Evolutionary conservation across 2,113 vertebrate genomes (phyloP).

Genomic region (Globicephala melas): DNA sequence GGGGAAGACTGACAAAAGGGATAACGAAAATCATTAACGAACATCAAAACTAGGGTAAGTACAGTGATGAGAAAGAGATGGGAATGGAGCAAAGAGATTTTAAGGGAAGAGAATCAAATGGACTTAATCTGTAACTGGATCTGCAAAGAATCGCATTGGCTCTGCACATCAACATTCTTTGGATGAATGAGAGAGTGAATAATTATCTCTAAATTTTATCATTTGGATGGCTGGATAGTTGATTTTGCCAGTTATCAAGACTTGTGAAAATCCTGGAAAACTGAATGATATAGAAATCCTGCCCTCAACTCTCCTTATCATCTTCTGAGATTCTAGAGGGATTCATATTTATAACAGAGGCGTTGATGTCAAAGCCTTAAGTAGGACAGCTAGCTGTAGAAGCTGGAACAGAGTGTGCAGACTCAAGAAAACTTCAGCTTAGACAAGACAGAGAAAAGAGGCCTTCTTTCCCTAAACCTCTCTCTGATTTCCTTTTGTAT

Average conservation of each 20-base stretch:
- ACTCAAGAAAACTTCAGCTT: neutral
- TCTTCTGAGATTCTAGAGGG: neutral
- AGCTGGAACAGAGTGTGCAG: neutral
- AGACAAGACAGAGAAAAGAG: neutral
- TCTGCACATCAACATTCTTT: neutral
- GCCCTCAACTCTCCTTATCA: neutral
- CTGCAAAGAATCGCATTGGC: neutral
- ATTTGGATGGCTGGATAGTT: neutral
- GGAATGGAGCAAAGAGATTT: neutral
- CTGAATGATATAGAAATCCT: neutral
- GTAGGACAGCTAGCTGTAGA: neutral
- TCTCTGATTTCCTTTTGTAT: neutral
- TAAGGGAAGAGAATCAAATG: neutral
- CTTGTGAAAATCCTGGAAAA: neutral
- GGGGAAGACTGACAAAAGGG: neutral
- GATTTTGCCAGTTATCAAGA: neutral
- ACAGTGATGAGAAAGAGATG: neutral
- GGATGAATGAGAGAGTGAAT: neutral
- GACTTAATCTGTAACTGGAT: neutral
- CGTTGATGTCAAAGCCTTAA: neutral
- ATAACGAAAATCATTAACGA: neutral
- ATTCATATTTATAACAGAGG: neutral
- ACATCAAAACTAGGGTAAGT: neutral
- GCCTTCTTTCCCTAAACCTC: neutral
- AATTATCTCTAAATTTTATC: neutral